Base-by-base conservation (phyloP, 2,888 invertebrate species). In the Heterodera filipjevi region DNA sequence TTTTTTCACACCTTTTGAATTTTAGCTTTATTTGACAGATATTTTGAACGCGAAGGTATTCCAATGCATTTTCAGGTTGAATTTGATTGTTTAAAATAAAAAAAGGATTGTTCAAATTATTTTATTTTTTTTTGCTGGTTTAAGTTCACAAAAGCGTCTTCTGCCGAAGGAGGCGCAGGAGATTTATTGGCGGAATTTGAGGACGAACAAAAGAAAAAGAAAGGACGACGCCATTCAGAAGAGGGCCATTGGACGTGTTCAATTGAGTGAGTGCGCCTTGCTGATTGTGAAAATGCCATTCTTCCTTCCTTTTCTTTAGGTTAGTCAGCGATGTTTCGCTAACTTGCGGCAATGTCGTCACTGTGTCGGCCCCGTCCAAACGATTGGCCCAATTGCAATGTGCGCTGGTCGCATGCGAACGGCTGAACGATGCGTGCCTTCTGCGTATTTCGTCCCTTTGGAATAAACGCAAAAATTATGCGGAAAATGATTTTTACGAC, bases 331-430 rank as follows among this genome's bases (percentile, higher is more conserved):
- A 85, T 66, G 83, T 85, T 3, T 82, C 84, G 16, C 84, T 83
- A 0, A 86, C 85, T 2, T 81, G 83, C 27, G 90, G 93, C 16
- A 96, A 95, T 0, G 95, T 96, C 90, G 94, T 94, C 0, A 91
- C 94, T 0, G 94, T 95, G 78, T 93, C 93, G 81, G 96, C 95
- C 0, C 95, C 95, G 90, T 97, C 96, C 90, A 96, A 95, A 89
- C 97, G 97, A 86, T 94, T 95, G 0, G 82, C 82, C n/a, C 95
- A 96, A 0, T 90, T 94, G 0, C 95, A 95, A 74, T 96, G 96
- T 90, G 96, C 98, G 0, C 89, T 98, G 75, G 96, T 98, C 90
- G 97, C 97, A 0, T 99, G 98, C 89, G 91, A 95, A 83, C 92
- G 95, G 64, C 91, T 99, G 12, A 97, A 99, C 90, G 91, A 94